Conservation (phyloP, 1,140 invertebrate species). For the Drosophila rhopaloa region DNA sequence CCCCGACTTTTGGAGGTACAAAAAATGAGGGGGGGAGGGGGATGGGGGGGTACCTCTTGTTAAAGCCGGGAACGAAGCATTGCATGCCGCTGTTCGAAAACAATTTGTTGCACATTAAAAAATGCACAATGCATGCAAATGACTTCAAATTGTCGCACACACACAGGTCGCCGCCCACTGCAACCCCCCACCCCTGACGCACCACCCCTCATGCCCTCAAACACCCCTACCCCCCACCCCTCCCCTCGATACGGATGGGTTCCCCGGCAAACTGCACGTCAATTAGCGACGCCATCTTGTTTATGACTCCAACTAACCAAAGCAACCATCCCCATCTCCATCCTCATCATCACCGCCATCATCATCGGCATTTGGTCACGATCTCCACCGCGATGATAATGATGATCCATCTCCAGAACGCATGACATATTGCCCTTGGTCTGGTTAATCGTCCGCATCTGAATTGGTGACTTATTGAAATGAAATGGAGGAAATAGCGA, state of each 20-base stretch:
- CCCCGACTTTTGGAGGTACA: not conserved
- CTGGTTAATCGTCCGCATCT: slow-evolving; percentile 24
- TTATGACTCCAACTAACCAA: slow-evolving; percentile 63
- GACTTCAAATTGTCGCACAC: slow-evolving; percentile 69
- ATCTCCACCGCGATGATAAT: slow-evolving; percentile 6
- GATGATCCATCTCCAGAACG: slow-evolving; percentile 14
- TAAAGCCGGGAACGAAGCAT: slow-evolving; percentile 49
- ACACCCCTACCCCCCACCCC: not conserved
- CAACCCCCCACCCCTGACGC: slow-evolving; percentile 4
- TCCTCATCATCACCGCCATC: not conserved
- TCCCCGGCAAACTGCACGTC: slow-evolving; percentile 54
- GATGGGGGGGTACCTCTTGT: slow-evolving; percentile 22
- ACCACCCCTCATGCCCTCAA: no score
- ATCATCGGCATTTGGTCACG: not conserved
- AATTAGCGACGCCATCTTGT: slow-evolving; percentile 77
- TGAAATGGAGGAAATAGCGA: slow-evolving; percentile 9
- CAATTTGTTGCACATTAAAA: slow-evolving; percentile 80
- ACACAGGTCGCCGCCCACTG: slow-evolving; percentile 31
- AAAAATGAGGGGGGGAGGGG: not conserved
- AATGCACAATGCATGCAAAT: slow-evolving; percentile 81
- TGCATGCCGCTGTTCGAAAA: slow-evolving; percentile 77
- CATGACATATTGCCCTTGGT: slow-evolving; percentile 36
- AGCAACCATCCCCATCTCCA: slow-evolving; percentile 25
- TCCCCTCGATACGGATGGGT: slow-evolving; percentile 60
- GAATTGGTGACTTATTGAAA: slow-evolving; percentile 37